These are phyloP conservation scores for Mythimna loreyi DNA, from an alignment of 2,888 invertebrate genomes.

Conservation along the genomic window DNA sequence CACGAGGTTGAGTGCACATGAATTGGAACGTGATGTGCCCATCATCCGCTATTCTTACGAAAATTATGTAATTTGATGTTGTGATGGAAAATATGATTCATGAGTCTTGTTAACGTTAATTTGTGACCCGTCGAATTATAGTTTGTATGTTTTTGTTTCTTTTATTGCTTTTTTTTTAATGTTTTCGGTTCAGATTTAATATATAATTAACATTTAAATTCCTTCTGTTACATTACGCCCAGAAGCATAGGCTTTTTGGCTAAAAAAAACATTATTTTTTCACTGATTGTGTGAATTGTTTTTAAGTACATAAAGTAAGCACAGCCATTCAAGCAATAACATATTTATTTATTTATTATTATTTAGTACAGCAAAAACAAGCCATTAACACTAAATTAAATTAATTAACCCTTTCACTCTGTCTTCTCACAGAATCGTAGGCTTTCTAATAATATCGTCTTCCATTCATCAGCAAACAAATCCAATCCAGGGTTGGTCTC, in stretches of 20 bases:
- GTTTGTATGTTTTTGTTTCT: not conserved
- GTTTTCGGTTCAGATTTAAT: not conserved
- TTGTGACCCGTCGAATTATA: not conserved
- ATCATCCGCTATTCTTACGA: slow-evolving; percentile 34
- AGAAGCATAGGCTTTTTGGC: not conserved
- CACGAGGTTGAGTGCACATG: slow-evolving; percentile 66
- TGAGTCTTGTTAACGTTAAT: slow-evolving; percentile 1
- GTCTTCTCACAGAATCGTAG: no score
- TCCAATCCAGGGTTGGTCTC: no score
- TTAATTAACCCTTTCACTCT: no score
- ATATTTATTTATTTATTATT: no score
- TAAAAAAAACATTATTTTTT: no score
- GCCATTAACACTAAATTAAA: no score
- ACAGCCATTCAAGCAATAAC: not conserved
- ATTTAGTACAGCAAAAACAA: no score
- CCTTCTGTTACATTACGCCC: not conserved
- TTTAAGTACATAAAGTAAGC: not conserved
- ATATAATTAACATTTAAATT: not conserved
- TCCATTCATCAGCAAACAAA: no score
- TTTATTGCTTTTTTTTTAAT: not conserved
- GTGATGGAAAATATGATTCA: slow-evolving; percentile 39
- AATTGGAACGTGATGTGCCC: slow-evolving; percentile 36
- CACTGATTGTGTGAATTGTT: no score
- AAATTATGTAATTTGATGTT: slow-evolving; percentile 42
- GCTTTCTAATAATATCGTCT: no score